These are phyloP conservation scores for Suricata suricatta DNA, from an alignment of 2,113 vertebrate species.

Conservation along the genomic window DNA sequence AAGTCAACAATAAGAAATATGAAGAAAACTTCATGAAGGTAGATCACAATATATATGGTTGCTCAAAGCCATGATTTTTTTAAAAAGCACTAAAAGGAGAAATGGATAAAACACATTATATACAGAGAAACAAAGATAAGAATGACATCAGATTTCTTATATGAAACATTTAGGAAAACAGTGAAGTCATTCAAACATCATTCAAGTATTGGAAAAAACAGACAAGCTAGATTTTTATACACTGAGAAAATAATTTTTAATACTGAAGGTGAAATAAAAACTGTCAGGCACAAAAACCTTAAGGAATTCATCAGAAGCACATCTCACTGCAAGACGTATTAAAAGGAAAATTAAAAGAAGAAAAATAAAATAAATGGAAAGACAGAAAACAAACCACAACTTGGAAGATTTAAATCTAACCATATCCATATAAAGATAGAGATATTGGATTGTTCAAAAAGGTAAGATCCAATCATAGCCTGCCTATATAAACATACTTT, in stretches of 20 bases:
- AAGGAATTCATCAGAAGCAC: background rate
- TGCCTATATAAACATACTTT: background rate
- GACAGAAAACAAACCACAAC: background rate
- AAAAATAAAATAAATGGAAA: background rate
- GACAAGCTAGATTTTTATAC: background rate
- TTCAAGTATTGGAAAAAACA: background rate
- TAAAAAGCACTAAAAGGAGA: background rate
- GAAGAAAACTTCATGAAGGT: background rate
- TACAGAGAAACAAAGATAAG: background rate
- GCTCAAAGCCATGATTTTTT: background rate
- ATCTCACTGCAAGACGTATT: background rate
- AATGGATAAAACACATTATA: background rate
- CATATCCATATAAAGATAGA: background rate
- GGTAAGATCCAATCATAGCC: background rate
- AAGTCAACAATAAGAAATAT: background rate
- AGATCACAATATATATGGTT: background rate
- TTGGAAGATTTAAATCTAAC: background rate
- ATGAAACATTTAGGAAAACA: background rate
- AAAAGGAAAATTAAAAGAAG: background rate
- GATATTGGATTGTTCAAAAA: background rate
- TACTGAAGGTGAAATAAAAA: background rate
- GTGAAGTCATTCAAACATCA: background rate
- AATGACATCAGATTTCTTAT: background rate
- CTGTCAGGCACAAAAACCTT: background rate
- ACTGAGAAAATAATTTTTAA: background rate